Evolutionary conservation across 2,888 invertebrate species (phyloP), one percentile per base, ranked within the genome.

Genomic region (Phragmatobia fuliginosa): DNA sequence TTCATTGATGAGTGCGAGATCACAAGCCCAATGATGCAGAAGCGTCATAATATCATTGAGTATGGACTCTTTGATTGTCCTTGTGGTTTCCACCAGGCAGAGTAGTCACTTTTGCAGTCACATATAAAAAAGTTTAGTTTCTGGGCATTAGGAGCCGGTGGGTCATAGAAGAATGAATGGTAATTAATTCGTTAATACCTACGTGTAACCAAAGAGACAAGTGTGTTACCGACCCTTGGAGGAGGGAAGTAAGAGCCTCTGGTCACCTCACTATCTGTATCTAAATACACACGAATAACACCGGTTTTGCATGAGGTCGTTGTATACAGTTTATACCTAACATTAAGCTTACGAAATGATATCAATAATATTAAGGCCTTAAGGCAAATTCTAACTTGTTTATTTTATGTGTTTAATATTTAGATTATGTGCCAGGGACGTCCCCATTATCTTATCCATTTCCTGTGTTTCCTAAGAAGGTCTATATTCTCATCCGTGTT

Each of bases 401-500:
- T 25, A 52, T n/a, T 49, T 2, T 21, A 5, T 49, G n/a, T 49
- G 33, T 28, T 3, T 52, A 32, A 8, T 49, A 45, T 10, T 6
- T 49, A 33, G 25, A 63, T 63, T 33, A 14, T n/a, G 63, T 64
- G 32, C 25, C 18, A 59, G 64, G 64, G 68, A 60, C 59, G 38
- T 64, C 49, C 60, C 36, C 41, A n/a, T 25, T 65, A 65, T 69
- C 65, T 69, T 65, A 69, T 65, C 65, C 18, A 18, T 45, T 49
- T 61, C 65, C 65, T 52, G 45, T 61, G 60, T 52, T n/a, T 45
- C 28, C 25, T 28, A 56, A 56, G 52, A 56, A 56, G 28, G 60
- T 65, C 32, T 31, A 21, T 16, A 49, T 59, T 49, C n/a, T 63
- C 45, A 67, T 49, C n/a, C 62, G 36, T 67, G 16, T 28, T 49